phyloP scores from a whole-genome alignment of 2,888 invertebrate species.

The Chrysolina haemoptera region DNA sequence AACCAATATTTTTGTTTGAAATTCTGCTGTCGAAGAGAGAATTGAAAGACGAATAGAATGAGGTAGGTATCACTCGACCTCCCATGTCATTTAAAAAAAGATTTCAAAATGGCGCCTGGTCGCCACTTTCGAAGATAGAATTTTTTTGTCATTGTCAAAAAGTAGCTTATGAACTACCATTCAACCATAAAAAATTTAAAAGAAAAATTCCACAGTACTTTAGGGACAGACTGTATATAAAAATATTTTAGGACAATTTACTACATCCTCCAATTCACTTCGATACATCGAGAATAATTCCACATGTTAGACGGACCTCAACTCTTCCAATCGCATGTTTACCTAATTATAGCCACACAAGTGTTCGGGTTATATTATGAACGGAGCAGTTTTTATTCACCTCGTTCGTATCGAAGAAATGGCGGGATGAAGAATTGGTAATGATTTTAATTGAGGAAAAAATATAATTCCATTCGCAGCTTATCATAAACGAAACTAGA shows the following conservation, averaged over 20 bases:
- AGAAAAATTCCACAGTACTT: too few relatives aligned
- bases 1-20: too few relatives aligned
- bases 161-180: too few relatives aligned
- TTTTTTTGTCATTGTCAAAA: too few relatives aligned
- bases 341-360: not conserved
- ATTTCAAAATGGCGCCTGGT: too few relatives aligned
- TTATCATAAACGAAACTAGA: not conserved
- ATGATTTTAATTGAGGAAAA: not conserved
- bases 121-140: too few relatives aligned
- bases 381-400: not conserved
- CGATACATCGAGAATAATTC: not conserved
- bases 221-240: too few relatives aligned
- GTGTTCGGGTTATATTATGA: not conserved
- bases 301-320: conserved; percentile 7
- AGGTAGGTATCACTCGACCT: too few relatives aligned
- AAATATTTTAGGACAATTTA: not conserved
- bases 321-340: conserved; percentile 4
- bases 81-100: too few relatives aligned
- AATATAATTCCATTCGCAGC: not conserved
- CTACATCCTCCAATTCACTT: not conserved
- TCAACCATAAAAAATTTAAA: too few relatives aligned
- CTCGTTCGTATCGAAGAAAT: not conserved
- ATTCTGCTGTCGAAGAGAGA: too few relatives aligned
- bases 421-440: not conserved
- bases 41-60: too few relatives aligned